Percentiles rank a stretch among this genome's conserved stretches.
Conservation (phyloP, 2,797 vertebrate genomes). For the Forpus xanthops region DNA sequence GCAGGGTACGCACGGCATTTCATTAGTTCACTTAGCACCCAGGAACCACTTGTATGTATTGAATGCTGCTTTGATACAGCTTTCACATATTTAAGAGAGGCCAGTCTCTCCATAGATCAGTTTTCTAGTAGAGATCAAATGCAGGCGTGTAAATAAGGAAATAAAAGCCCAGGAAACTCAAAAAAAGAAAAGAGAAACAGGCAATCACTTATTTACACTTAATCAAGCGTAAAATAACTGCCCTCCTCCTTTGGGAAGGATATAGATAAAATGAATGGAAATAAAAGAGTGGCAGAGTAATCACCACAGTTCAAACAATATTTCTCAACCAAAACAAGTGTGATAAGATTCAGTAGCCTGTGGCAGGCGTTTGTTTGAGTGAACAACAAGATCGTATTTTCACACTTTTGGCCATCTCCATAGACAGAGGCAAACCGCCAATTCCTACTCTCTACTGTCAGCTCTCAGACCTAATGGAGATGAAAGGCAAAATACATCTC, state of each 20-base stretch:
- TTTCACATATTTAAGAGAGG: conserved; percentile 12
- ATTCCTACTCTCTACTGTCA: conserved; percentile 34
- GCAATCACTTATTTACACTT: conserved; percentile 73
- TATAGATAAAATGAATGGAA: conserved; percentile 58
- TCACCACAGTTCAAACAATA: conserved; percentile 24
- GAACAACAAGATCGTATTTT: conserved; percentile 47
- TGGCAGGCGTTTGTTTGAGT: conserved; percentile 7
- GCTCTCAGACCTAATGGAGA: conserved; percentile 59
- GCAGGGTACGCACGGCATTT: conserved; percentile 25
- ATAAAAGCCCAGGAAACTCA: not conserved
- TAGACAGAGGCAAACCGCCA: conserved; percentile 47
- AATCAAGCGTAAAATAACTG: conserved; percentile 76
- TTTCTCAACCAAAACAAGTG: conserved; percentile 46
- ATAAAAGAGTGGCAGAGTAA: conserved; percentile 52
- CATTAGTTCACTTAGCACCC: conserved; percentile 58
- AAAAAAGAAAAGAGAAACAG: not conserved
- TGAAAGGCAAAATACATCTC: conserved; percentile 65
- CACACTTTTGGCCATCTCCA: conserved; percentile 48
- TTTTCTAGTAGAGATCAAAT: conserved; percentile 52
- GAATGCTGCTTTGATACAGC: conserved; percentile 56
- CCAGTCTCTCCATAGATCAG: conserved; percentile 23
- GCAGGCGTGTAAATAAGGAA: conserved; percentile 7
- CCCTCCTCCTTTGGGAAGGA: conserved; percentile 64
- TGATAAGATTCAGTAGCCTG: conserved; percentile 54
- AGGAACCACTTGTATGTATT: conserved; percentile 21